Base-by-base conservation (phyloP, 2,113 vertebrate species). In the Dendrocopos noguchii region DNA sequence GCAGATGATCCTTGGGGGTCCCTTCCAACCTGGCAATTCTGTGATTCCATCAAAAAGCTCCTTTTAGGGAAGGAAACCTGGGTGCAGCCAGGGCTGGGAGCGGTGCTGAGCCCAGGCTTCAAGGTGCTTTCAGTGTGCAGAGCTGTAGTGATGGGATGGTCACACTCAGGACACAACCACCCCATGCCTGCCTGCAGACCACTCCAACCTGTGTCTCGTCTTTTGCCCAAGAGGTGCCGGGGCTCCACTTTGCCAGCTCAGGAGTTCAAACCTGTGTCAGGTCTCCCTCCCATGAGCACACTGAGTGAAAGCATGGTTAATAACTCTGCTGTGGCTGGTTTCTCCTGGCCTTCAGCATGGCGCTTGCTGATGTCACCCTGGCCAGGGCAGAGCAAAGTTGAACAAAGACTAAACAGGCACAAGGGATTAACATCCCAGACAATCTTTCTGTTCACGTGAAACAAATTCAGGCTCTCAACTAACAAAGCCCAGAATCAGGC, bases 191-290 rank as follows among this genome's bases (percentile, higher is more conserved):
- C 25, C 64, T 67, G 46, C 2, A 1, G 46, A 29, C 13, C 7
- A 0, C 36, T 31, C 53, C 1, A 3, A 11, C 10, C 34, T n/a
- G 0, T 0, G 1, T 53, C 76, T 36, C 3, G 63, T 36, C 3
- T 2, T 5, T 15, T 44, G 25, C 53, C 15, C 0, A 0, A 31
- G 46, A 56, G 21, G 8, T 8, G 2, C 5, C 2, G 1, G 55
- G n/a, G n/a, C 16, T 79, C 44, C 61, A 17, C 28, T 0, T 4
- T 56, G 46, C 33, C 59, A 46, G 22, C 64, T 64, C 3, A 0
- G 61, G 24, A 47, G 55, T 3, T 31, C 42, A 57, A 66, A 31
- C 24, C 55, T 59, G 15, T 2, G 15, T 66, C 12, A 1, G 39
- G 5, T 36, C 27, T 39, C 39, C 9, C 1, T 27, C 52, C 61